Evolutionary conservation across 2,113 vertebrate genomes (phyloP), one percentile per base, ranked within the genome.

Genomic region (Brachionichthys hirsutus): DNA sequence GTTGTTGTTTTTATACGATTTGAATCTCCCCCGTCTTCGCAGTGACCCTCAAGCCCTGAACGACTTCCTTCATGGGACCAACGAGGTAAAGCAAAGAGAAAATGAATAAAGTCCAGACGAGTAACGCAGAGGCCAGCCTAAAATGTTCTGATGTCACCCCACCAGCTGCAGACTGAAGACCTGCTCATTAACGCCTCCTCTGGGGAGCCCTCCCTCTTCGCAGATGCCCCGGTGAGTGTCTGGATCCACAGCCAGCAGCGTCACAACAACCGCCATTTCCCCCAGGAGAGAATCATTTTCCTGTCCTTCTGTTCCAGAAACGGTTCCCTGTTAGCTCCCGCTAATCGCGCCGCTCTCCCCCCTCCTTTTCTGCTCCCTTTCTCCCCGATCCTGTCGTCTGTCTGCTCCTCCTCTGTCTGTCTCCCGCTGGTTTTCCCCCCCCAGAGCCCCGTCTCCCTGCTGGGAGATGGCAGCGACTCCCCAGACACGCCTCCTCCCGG

Each of bases 1-100:
- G 46, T 30, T 30, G 45, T 55, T 24, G 36, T 50, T 7, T 48
- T 13, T 22, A 13, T 9, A 13, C 7, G 15, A 34, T 59, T 36
- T 19, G 14, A 38, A 38, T 62, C 45, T 56, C 42, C 46, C 46
- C 20, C 12, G n/a, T 62, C 43, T 54, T 50, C 48, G 12, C 67
- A 92, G 92, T 90, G 92, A 93, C 80, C 91, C 92, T 67, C 90
- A 93, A 85, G 92, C 92, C 83, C 84, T 93, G 80, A 92, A 93
- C 53, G 91, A 93, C 85, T 93, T 93, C 85, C 89, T 93, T 84
- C 91, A 93, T 79, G 92, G 92, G 63, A 91, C 92, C 81, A 89
- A 87, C 81, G 91, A 93, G 90, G 92, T 93, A 83, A 88, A 50
- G 41, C 7, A 43, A 61, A n/a, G n/a, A n/a, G n/a, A n/a, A n/a